Evolutionary conservation across 2,113 vertebrate species (phyloP), one percentile per base, ranked within the genome.

Genomic region (Gasterosteus nipponicus): DNA sequence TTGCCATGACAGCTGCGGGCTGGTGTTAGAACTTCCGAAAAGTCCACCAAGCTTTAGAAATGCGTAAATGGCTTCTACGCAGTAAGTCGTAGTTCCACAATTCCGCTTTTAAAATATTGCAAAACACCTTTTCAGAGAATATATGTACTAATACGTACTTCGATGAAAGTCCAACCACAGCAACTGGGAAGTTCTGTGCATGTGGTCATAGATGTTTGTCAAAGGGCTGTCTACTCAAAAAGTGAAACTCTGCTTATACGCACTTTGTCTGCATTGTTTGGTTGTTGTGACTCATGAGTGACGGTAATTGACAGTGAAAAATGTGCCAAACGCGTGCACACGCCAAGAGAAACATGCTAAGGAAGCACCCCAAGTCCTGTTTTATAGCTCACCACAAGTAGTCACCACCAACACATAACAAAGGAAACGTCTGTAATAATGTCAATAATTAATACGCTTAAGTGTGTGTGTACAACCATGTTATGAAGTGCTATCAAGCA

Each of bases 171-270:
- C 35, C 3, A 2, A 47, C 87, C 84, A 42, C 77, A 53, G 6
- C 14, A 38, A 73, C 2, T 6, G 38, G 77, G 74, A 90, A 86
- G 62, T 86, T 51, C 31, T 57, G 16, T 3, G 7, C 60, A 35
- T 80, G 79, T 46, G 86, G 83, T 73, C 8, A 1, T 18, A 54
- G 29, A 66, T n/a, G 10, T 67, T 53, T 61, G 70, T 87, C 76
- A 87, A 7, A 73, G 81, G 81, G 58, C 78, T 76, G 26, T 86
- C 66, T 38, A 26, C 2, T 66, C 39, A 81, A 75, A 90, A 89
- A 86, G 81, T 73, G 74, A 87, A 85, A 88, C 84, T 59, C 2
- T 2, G 51, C 39, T n/a, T 15, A 38, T 63, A 64, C 61, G 69
- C 71, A 58, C 35, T 70, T 58, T 49, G 18, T 19, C 16, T 6